These are phyloP conservation scores for Cyprinodon variegatus DNA, from an alignment of 2,113 vertebrate genomes.

Conservation along the genomic window DNA sequence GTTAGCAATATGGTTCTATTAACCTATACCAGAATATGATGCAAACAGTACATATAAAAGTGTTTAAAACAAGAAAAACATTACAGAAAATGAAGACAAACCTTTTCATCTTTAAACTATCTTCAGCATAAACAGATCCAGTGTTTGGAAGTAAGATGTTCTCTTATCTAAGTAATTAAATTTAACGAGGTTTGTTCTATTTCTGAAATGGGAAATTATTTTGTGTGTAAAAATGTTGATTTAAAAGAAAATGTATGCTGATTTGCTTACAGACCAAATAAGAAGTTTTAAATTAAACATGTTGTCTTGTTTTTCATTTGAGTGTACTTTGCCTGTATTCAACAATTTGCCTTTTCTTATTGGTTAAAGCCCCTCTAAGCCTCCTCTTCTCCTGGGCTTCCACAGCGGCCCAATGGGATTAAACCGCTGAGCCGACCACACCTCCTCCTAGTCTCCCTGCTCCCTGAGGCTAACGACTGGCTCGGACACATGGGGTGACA, in stretches of 20 bases:
- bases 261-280: background rate
- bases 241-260: background rate
- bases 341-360: conserved; percentile 32
- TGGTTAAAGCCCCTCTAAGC: conserved; percentile 50
- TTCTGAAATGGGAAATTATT: too few relatives aligned
- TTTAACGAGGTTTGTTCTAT: too few relatives aligned
- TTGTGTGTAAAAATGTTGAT: background rate
- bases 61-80: too few relatives aligned
- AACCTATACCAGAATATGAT: too few relatives aligned
- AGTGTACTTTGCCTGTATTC: background rate
- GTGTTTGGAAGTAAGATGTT: too few relatives aligned
- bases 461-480: conserved; percentile 36
- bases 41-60: too few relatives aligned
- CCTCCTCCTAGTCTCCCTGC: background rate
- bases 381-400: conserved; percentile 40
- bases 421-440: conserved; percentile 33
- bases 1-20: too few relatives aligned
- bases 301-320: background rate
- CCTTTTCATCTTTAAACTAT: too few relatives aligned
- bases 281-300: background rate
- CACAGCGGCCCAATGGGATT: conserved; percentile 59
- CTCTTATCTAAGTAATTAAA: too few relatives aligned
- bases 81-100: too few relatives aligned
- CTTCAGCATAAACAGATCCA: too few relatives aligned
- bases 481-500: conserved; percentile 55